Evolutionary conservation across 2,797 vertebrate genomes (phyloP).

Genomic region (Danio choprae): DNA sequence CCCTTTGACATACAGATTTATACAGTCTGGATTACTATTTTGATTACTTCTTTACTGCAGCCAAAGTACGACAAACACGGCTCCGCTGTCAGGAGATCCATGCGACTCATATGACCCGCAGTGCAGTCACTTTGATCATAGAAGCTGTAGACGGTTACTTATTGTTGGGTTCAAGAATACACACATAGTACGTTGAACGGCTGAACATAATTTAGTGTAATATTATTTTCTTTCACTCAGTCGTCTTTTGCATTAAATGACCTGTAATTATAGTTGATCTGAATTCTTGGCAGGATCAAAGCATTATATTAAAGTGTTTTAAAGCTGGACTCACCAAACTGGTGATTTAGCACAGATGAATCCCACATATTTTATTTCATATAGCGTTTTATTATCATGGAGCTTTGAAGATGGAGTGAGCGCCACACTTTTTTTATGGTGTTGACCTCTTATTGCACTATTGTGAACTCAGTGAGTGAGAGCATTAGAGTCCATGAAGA

Average conservation of each 20-base stretch:
- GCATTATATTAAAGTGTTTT: conserved; percentile 9
- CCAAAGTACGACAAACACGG: conserved; percentile 28
- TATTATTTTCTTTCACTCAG: conserved; percentile 9
- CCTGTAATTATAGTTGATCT: background rate
- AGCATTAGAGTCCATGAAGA: background rate
- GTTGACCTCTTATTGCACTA: background rate
- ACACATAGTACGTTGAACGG: background rate
- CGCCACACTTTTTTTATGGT: background rate
- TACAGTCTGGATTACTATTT: conserved; percentile 11
- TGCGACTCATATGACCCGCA: background rate
- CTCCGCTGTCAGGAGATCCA: conserved; percentile 33
- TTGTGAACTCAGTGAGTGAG: background rate
- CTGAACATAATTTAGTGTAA: background rate
- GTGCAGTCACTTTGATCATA: conserved; percentile 18
- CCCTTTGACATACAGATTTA: conserved; percentile 36
- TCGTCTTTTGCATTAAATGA: background rate
- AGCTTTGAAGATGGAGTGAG: conserved; percentile 2
- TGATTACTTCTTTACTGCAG: conserved; percentile 32
- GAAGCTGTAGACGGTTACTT: conserved; percentile 4
- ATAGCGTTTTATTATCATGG: background rate
- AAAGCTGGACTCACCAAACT: background rate
- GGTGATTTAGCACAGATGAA: background rate
- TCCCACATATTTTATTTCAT: background rate
- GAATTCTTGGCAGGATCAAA: conserved; percentile 20
- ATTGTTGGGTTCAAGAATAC: conserved; percentile 9